Conservation (phyloP, 2,113 vertebrate species). For the Cebidichthys violaceus region DNA sequence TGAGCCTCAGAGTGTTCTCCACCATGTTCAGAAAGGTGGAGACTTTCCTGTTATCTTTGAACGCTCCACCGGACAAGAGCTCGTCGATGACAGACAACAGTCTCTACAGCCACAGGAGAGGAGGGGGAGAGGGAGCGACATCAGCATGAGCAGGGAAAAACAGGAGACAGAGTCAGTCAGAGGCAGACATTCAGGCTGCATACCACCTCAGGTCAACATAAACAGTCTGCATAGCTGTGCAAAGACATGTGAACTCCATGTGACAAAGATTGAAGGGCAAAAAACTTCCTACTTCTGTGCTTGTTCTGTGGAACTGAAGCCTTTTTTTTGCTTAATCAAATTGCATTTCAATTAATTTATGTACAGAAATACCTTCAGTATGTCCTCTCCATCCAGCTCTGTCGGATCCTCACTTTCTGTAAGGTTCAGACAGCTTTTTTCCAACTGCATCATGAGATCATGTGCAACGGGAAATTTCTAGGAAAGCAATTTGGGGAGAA, state of each 20-base stretch:
- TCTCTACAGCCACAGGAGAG: slow-evolving; percentile 53
- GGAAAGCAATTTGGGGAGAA: background rate
- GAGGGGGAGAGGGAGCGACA: slow-evolving; percentile 24
- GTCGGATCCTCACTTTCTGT: slow-evolving; percentile 2
- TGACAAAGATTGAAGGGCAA: slow-evolving; percentile 2
- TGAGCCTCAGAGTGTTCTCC: slow-evolving; percentile 67
- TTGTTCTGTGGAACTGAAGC: background rate
- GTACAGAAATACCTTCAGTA: slow-evolving; percentile 65
- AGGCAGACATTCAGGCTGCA: slow-evolving; percentile 57
- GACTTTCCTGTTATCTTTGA: slow-evolving; percentile 59
- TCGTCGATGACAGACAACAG: slow-evolving; percentile 66
- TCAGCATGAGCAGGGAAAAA: slow-evolving; percentile 17
- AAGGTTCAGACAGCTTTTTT: slow-evolving; percentile 42
- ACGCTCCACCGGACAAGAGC: slow-evolving; percentile 44
- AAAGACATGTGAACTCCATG: slow-evolving; percentile 21
- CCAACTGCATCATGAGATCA: slow-evolving; percentile 21
- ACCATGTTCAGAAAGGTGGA: slow-evolving; percentile 67
- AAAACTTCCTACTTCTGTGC: slow-evolving; percentile 12
- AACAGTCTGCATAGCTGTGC: slow-evolving; percentile 30
- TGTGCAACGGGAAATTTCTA: slow-evolving; percentile 28
- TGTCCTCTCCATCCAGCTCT: background rate
- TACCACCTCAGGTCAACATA: slow-evolving; percentile 42
- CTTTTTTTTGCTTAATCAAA: background rate
- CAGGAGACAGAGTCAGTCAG: slow-evolving; percentile 20
- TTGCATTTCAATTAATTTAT: background rate